Base-by-base conservation (phyloP, 2,888 invertebrate species). In the Crematogaster levior region DNA sequence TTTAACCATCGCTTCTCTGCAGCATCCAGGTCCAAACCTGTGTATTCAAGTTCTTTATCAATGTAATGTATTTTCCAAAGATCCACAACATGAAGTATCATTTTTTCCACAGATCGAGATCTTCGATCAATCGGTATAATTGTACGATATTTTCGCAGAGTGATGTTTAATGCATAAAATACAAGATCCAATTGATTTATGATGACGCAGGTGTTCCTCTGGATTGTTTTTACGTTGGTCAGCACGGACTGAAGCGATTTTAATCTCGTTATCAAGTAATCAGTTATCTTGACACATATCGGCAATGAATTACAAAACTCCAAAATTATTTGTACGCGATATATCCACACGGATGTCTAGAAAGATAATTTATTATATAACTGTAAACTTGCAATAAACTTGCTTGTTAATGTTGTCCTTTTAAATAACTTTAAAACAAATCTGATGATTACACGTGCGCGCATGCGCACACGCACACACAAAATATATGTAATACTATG, bases 251-350 rank as follows among this genome's bases (percentile, higher is more conserved):
- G 82, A 12, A 84, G 58, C 0, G 53, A 40, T 66, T 84, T 58
- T 40, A 89, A 7, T 53, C 70, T 84, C 0, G 1, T 6, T 2
- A 74, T 82, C 48, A 89, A 65, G 51, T 80, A 74, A 72, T 87
- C 82, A 40, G 84, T 85, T 2, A 61, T 65, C 24, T 85, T 82
- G 3, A 75, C 48, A 30, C 89, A 89, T 60, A 91, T 61, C 15
- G 75, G 48, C 34, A 70, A 61, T 1, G 83, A 85, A 48, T 65
- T 82, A 53, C 90, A 89, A 2, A 91, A 68, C 46, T 91, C 82
- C 27, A 88, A 46, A 40, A 89, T 68, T 40, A 91, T 85, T 10
- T 77, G 56, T 24, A 86, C 60, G 1, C 83, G 89, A 77, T 88
- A 80, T 21, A 51, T 83, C 60, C 61, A 63, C 9, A 84, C 30